Evolutionary conservation across 2,113 vertebrate species (phyloP).

Genomic region (Colossoma macropomum): DNA sequence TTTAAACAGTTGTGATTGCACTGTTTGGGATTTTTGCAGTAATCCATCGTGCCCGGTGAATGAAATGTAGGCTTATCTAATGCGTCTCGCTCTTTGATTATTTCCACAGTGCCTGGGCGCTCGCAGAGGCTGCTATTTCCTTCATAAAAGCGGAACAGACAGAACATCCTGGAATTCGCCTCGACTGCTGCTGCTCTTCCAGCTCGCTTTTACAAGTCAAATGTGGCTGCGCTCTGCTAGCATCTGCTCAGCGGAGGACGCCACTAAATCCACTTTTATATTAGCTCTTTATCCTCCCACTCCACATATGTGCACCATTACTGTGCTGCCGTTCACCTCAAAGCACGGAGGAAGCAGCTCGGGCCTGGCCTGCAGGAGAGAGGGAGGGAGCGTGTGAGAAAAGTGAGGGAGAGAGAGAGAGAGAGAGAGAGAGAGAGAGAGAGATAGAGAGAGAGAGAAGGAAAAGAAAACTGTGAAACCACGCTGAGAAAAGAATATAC

Average conservation of each 20-base stretch:
- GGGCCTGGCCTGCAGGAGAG: background rate
- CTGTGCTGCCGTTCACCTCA: background rate
- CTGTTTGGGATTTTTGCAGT: background rate
- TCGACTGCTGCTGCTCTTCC: slow-evolving; percentile 44
- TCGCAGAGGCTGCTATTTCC: slow-evolving; percentile 43
- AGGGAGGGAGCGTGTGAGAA: background rate
- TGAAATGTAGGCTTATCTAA: background rate
- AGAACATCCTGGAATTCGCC: slow-evolving; percentile 59
- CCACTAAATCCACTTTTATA: slow-evolving; percentile 62
- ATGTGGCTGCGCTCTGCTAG: slow-evolving; percentile 61
- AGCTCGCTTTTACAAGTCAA: slow-evolving; percentile 64
- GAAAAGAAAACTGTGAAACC: no score
- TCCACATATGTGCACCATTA: slow-evolving; percentile 43
- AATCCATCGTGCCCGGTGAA: background rate
- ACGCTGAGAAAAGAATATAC: no score
- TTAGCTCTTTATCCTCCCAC: slow-evolving; percentile 53
- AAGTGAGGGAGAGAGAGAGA: background rate
- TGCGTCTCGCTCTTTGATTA: background rate
- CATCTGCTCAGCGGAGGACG: slow-evolving; percentile 61
- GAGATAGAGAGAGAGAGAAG: background rate
- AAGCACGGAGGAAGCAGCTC: background rate
- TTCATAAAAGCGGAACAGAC: slow-evolving; percentile 49
- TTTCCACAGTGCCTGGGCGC: background rate
- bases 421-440: background rate
- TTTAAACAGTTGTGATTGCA: background rate